Conservation (phyloP, 2,113 vertebrate species). For the Tachycineta bicolor region DNA sequence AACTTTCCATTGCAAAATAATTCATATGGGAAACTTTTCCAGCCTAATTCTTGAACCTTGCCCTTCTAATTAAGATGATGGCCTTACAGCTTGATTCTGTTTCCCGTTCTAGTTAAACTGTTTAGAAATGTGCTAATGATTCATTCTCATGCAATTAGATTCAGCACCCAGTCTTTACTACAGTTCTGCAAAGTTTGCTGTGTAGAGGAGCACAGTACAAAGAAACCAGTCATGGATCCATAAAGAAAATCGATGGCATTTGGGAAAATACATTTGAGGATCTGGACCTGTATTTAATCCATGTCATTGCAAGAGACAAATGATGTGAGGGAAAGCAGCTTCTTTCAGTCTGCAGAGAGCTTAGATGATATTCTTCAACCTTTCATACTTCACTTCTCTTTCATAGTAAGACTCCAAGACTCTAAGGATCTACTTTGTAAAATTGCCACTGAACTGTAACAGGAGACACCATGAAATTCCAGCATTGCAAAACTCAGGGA, state of each 20-base stretch:
- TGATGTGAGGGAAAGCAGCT: neutral
- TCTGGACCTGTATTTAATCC: neutral
- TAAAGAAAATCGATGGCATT: neutral
- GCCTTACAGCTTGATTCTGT: neutral
- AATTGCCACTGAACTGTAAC: neutral
- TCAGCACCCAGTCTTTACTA: neutral
- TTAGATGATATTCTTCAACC: neutral
- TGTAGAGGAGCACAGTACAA: neutral
- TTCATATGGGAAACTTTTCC: neutral
- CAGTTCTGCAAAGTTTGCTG: neutral
- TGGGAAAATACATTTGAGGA: neutral
- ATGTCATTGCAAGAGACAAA: neutral
- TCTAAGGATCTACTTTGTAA: neutral
- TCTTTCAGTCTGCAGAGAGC: neutral
- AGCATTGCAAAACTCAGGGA: neutral
- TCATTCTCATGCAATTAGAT: neutral
- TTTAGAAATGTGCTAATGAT: neutral
- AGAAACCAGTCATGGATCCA: neutral
- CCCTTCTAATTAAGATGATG: neutral
- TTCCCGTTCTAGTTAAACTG: neutral
- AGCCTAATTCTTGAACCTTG: neutral
- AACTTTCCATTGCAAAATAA: neutral
- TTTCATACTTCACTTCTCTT: neutral
- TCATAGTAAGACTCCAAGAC: neutral
- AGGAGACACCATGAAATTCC: neutral